phyloP scores from a whole-genome alignment of 2,888 invertebrate genomes.

The Ochropleura plecta region DNA sequence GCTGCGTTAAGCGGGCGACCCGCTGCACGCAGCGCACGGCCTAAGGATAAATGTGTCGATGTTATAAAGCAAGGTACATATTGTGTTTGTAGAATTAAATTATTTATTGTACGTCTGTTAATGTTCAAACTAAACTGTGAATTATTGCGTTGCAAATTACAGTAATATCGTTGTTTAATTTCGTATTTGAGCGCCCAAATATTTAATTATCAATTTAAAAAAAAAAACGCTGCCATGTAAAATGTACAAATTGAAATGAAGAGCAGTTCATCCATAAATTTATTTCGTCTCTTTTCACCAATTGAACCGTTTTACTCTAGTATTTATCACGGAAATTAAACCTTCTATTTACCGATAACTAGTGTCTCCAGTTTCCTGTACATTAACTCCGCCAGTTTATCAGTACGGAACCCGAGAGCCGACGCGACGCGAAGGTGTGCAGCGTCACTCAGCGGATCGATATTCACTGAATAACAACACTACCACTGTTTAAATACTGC shows the following conservation, averaged over 20 bases:
- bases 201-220: neutral
- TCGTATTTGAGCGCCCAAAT: too few relatives aligned
- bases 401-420: conserved; percentile 7
- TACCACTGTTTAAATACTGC: conserved; percentile 26
- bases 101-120: neutral
- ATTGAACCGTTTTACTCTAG: neutral
- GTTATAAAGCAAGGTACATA: neutral
- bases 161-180: neutral
- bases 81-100: neutral
- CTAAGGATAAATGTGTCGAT: neutral
- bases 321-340: neutral
- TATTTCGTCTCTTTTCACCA: too few relatives aligned
- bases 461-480: conserved; percentile 21
- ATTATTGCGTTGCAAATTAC: neutral
- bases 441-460: conserved; percentile 24
- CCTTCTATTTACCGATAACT: neutral
- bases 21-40: too few relatives aligned
- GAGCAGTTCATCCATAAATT: neutral
- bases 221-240: neutral
- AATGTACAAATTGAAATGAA: neutral
- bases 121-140: neutral
- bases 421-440: neutral
- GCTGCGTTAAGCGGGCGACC: too few relatives aligned
- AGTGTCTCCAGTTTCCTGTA: neutral
- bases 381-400: conserved; percentile 23